Conservation (phyloP, 2,113 vertebrate genomes). For the Corapipo altera region DNA sequence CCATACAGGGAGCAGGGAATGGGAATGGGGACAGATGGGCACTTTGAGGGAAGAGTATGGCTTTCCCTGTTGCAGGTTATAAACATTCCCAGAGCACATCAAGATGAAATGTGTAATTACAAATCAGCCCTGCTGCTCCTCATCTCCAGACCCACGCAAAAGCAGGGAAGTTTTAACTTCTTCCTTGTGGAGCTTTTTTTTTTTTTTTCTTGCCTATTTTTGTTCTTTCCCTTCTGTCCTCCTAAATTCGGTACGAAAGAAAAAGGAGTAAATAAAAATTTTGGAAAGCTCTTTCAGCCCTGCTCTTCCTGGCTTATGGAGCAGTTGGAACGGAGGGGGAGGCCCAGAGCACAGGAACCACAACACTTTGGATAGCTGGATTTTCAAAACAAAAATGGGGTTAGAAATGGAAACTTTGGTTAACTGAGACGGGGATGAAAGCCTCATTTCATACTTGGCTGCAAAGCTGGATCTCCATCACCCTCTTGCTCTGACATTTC, state of each 20-base stretch:
- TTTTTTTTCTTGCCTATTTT: not conserved
- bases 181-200: not conserved
- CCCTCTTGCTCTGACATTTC: not conserved
- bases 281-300: not conserved
- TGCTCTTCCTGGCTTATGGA: not conserved
- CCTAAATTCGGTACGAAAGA: not conserved
- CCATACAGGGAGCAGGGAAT: not conserved
- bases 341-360: not conserved
- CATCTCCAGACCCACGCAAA: not conserved
- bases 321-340: not conserved
- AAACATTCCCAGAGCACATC: not conserved
- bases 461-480: not conserved
- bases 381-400: not conserved
- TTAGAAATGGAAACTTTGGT: constrained; percentile 25
- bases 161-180: not conserved
- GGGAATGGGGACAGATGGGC: not conserved
- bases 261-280: not conserved
- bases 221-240: not conserved
- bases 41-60: not conserved
- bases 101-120: not conserved
- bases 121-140: not conserved
- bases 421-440: not conserved
- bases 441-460: not conserved
- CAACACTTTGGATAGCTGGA: not conserved
- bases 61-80: not conserved